Conservation (phyloP, 2,888 invertebrate species). For the Callyntrura sp. region DNA sequence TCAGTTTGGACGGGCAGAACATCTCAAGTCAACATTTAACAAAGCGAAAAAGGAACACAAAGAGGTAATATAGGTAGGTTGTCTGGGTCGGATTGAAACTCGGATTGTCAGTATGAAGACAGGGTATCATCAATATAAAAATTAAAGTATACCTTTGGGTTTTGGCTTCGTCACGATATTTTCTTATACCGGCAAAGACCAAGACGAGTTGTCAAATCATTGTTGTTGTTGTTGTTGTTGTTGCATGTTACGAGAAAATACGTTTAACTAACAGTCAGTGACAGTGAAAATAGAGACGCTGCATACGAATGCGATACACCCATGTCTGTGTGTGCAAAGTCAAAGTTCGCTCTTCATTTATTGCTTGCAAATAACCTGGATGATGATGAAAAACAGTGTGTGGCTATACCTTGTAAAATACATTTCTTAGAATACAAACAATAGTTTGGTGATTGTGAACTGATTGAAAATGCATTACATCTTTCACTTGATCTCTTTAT, state of each 20-base stretch:
- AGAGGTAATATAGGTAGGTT: background rate
- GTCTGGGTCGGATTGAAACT: background rate
- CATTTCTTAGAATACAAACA: background rate
- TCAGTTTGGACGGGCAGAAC: background rate
- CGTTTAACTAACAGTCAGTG: background rate
- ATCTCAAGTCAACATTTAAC: no score
- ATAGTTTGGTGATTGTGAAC: background rate
- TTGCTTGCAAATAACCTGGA: no score
- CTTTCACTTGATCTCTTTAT: background rate
- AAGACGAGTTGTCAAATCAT: background rate
- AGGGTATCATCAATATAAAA: background rate
- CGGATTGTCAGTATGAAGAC: background rate
- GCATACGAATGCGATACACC: background rate
- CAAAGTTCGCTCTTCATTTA: slow-evolving; percentile 9
- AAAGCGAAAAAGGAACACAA: background rate
- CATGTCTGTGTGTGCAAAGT: background rate
- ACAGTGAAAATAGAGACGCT: background rate
- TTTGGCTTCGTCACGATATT: background rate
- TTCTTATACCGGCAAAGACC: background rate
- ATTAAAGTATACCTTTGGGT: background rate
- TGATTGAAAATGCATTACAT: background rate
- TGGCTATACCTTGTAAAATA: background rate
- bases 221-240: no score
- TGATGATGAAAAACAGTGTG: no score
- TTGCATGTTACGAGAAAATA: background rate